Conservation (phyloP, 2,888 invertebrate species). For the Drosophila kambysellisi region DNA sequence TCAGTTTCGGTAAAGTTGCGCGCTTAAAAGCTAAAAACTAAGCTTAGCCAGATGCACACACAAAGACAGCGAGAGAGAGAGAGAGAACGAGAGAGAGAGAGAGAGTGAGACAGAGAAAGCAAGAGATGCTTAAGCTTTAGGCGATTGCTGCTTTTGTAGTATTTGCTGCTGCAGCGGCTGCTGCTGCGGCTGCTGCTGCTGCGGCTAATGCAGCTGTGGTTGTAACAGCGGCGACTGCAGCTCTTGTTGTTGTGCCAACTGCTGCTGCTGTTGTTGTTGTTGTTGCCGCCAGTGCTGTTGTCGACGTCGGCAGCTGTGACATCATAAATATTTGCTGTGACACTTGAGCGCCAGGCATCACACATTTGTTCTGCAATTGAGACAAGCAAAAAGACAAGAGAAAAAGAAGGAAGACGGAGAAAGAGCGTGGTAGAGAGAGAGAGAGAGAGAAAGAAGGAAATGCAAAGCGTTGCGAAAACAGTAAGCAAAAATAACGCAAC, state of each 20-base stretch:
- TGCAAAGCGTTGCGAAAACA: slow-evolving; percentile 4
- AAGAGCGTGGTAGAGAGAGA: slow-evolving; percentile 5
- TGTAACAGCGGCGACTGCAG: slow-evolving; percentile 31
- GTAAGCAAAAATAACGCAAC: slow-evolving; percentile 2
- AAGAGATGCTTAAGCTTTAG: slow-evolving; percentile 49
- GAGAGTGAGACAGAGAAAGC: slow-evolving; percentile 2
- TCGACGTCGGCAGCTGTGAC: slow-evolving; percentile 66
- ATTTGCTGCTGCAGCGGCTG: slow-evolving; percentile 20
- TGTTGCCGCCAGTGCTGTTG: slow-evolving; percentile 20
- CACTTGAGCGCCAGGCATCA: slow-evolving; percentile 83
- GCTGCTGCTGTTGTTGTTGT: slow-evolving; percentile 12
- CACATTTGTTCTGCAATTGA: slow-evolving; percentile 84
- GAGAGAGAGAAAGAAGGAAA: slow-evolving; percentile 6
- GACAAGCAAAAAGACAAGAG: slow-evolving; percentile 50
- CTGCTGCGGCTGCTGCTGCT: slow-evolving; percentile 22
- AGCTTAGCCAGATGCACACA: slow-evolving; percentile 6
- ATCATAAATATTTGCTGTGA: slow-evolving; percentile 83
- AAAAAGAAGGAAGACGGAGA: slow-evolving; percentile 16
- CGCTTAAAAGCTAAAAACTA: slow-evolving; percentile 53
- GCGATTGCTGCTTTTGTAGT: slow-evolving; percentile 38
- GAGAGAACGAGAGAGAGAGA: slow-evolving; percentile 5
- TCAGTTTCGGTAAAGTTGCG: slow-evolving; percentile 45
- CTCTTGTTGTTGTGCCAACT: slow-evolving; percentile 28
- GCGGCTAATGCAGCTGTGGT: slow-evolving; percentile 30
- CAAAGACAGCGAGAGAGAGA: slow-evolving; percentile 3